Conservation (phyloP, 1,140 invertebrate species). For the Rhysida immarginata region DNA sequence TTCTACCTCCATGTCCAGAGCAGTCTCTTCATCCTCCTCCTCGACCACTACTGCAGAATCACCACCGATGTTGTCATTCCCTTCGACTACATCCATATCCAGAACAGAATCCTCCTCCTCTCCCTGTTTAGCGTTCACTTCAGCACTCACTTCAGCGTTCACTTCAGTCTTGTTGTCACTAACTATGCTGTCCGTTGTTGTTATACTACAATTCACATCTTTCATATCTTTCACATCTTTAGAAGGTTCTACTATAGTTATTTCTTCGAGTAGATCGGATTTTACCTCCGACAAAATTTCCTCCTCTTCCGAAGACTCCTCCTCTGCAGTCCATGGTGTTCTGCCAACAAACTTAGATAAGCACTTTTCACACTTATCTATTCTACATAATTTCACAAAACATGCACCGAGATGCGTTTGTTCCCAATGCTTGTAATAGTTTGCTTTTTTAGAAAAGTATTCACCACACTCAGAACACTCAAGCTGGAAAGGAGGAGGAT, state of each 20-base stretch:
- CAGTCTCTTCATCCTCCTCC: slow-evolving; percentile 8
- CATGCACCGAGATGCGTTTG: slow-evolving; percentile 16
- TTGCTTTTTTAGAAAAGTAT: slow-evolving; percentile 2
- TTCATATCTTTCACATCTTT: neutral
- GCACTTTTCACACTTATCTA: slow-evolving; percentile 20
- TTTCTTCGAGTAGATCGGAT: neutral
- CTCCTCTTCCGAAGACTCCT: neutral
- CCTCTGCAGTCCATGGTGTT: neutral
- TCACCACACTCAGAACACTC: slow-evolving; percentile 14
- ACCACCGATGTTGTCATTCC: neutral
- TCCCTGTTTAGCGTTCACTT: neutral
- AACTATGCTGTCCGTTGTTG: no score
- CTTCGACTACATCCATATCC: slow-evolving; percentile 5
- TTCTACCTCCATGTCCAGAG: slow-evolving; percentile 12
- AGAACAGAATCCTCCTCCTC: neutral
- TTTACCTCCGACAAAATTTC: neutral
- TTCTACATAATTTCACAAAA: slow-evolving; percentile 15
- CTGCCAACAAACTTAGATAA: slow-evolving; percentile 17
- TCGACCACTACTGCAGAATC: neutral
- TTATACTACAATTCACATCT: no score
- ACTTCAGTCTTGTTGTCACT: no score
- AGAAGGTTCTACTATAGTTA: neutral
- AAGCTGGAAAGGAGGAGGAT: neutral
- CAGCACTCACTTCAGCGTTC: no score
- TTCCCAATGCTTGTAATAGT: slow-evolving; percentile 14